Evolutionary conservation across 2,797 vertebrate species (phyloP).

Genomic region (Dipus sagitta): DNA sequence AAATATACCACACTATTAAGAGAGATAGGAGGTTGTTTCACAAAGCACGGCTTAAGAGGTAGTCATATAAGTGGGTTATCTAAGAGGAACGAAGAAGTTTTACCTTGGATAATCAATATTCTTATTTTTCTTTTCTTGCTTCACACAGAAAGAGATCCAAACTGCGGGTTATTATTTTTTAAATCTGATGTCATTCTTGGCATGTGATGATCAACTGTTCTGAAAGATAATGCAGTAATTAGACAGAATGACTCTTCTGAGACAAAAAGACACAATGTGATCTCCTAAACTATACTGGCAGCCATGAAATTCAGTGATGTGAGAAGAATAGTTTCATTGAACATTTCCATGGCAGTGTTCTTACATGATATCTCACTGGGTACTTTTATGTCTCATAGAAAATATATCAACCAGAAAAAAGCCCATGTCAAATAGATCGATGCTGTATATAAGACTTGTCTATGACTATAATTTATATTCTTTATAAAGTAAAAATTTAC

Average conservation of each 20-base stretch:
- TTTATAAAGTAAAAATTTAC: neutral
- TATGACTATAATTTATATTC: neutral
- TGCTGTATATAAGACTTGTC: slow-evolving; percentile 28
- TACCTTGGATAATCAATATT: slow-evolving; percentile 87
- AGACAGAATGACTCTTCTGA: slow-evolving; percentile 54
- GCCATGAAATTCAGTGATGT: slow-evolving; percentile 53
- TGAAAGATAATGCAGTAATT: slow-evolving; percentile 84
- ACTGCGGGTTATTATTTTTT: slow-evolving; percentile 23
- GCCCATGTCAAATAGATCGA: neutral
- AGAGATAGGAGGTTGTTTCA: neutral
- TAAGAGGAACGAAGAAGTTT: slow-evolving; percentile 71
- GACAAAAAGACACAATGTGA: slow-evolving; percentile 60
- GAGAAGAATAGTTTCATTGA: neutral
- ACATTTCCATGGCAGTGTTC: neutral
- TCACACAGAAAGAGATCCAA: slow-evolving; percentile 65
- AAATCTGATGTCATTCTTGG: slow-evolving; percentile 77
- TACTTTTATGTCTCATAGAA: slow-evolving; percentile 40
- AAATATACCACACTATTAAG: neutral
- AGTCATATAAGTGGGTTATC: neutral
- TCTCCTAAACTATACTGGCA: slow-evolving; percentile 7
- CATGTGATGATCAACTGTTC: slow-evolving; percentile 80
- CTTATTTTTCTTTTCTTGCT: slow-evolving; percentile 81
- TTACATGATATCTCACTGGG: neutral
- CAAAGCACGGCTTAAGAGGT: neutral
- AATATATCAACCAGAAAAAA: slow-evolving; percentile 11